Evolutionary conservation across 1,140 invertebrate genomes (phyloP).

Genomic region (Caenorhabditis latens): DNA sequence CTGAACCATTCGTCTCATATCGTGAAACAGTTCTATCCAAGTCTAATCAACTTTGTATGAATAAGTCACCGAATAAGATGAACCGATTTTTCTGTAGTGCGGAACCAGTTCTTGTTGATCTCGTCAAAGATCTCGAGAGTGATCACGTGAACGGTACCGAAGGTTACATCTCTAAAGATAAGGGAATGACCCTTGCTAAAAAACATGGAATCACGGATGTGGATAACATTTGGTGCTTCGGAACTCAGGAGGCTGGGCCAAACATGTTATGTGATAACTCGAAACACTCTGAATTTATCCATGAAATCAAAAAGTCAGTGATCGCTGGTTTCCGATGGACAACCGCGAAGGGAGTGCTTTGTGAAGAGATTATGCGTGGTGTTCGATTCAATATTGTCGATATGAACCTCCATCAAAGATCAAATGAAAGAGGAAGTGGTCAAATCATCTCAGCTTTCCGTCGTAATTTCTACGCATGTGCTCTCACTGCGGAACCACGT

Average conservation of each 20-base stretch:
- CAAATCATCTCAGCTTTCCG: conserved; percentile 99
- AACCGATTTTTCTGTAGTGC: conserved; percentile 99
- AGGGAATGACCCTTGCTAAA: conserved; percentile 86
- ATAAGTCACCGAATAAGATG: conserved; percentile 99
- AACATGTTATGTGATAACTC: conserved; percentile 97
- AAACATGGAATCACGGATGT: conserved; percentile 97
- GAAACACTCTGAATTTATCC: conserved; percentile 96
- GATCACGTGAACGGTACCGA: conserved; percentile 94
- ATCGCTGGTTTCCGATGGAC: conserved; percentile 99
- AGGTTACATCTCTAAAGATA: conserved; percentile 95
- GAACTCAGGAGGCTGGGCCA: conserved; percentile 96
- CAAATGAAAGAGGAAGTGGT: conserved; percentile 99
- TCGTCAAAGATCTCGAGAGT: conserved; percentile 96
- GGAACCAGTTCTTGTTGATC: conserved; percentile 92
- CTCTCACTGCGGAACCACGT: conserved; percentile 90
- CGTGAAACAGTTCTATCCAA: conserved; percentile 95
- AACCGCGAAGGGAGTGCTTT: conserved; percentile 97
- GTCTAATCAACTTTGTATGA: conserved; percentile 92
- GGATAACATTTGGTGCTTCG: conserved; percentile 99
- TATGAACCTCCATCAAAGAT: conserved; percentile 98
- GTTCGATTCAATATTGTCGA: conserved; percentile 99
- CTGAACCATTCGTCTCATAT: conserved; percentile 98
- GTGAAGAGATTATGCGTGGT: conserved; percentile 97
- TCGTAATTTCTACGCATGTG: conserved; percentile 94
- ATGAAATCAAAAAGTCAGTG: conserved; percentile 95